A percentile compares a stretch with the other conserved stretches of the same genome.
Evolutionary conservation across 2,888 invertebrate species (phyloP).

Genomic region (Balanococcus diminutus): DNA sequence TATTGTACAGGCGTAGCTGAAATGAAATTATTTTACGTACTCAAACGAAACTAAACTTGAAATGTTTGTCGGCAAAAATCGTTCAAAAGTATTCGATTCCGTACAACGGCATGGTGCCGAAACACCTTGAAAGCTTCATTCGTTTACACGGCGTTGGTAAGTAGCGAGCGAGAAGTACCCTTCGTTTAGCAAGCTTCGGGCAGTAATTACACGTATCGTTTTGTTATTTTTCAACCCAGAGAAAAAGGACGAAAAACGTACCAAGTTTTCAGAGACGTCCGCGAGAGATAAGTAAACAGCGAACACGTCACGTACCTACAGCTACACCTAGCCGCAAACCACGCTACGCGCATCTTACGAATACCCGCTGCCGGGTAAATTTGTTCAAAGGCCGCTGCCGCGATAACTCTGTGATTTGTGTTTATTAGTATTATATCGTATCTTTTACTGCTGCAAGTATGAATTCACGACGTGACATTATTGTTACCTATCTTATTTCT

Average conservation of each 20-base stretch:
- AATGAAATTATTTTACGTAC: constrained; percentile 69
- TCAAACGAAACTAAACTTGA: constrained; percentile 72
- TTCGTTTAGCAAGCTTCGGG: too few relatives aligned
- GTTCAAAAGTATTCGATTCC: constrained; percentile 70
- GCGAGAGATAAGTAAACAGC: neutral
- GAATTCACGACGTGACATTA: neutral
- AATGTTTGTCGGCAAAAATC: constrained; percentile 80
- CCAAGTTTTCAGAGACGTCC: neutral
- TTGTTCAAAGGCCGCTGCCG: neutral
- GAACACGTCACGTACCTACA: too few relatives aligned
- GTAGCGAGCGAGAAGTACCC: too few relatives aligned
- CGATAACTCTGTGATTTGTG: neutral
- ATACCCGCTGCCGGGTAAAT: neutral
- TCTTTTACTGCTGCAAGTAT: neutral
- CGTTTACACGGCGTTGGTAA: constrained; percentile 75
- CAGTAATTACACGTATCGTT: too few relatives aligned
- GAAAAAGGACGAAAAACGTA: neutral
- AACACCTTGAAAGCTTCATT: constrained; percentile 77
- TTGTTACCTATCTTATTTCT: neutral
- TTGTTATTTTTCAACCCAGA: neutral
- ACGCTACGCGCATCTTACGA: too few relatives aligned
- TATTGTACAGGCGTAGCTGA: constrained; percentile 72
- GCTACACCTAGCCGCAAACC: too few relatives aligned
- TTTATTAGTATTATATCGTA: neutral
- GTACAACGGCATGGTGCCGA: constrained; percentile 74